Percentiles rank a stretch among this genome's conserved stretches.
Evolutionary conservation across 2,113 vertebrate genomes (phyloP).

Genomic region (Rhinogobius similis): DNA sequence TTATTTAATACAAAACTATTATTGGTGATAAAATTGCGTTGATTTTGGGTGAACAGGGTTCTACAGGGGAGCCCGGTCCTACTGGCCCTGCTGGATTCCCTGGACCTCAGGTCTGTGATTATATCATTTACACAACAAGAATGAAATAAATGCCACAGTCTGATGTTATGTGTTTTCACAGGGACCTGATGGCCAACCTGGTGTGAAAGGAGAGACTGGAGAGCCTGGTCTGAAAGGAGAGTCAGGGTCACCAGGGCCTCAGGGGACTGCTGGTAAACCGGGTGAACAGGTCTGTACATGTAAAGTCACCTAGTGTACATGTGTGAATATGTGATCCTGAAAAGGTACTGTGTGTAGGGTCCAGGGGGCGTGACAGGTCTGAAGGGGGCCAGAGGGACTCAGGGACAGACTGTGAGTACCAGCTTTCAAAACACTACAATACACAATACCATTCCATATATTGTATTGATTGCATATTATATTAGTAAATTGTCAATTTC

Average conservation of each 20-base stretch:
- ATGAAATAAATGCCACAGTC: background rate
- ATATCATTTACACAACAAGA: background rate
- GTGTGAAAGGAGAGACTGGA: conserved; percentile 93
- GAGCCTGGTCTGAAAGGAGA: conserved; percentile 93
- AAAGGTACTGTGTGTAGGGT: conserved; percentile 75
- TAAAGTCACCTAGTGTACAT: background rate
- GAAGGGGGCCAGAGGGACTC: conserved; percentile 94
- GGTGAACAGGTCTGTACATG: conserved; percentile 80
- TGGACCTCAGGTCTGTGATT: conserved; percentile 86
- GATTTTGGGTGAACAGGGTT: conserved; percentile 83
- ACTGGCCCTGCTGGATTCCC: conserved; percentile 91
- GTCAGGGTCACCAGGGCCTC: conserved; percentile 88
- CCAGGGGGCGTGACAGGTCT: conserved; percentile 88
- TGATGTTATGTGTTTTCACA: conserved; percentile 40
- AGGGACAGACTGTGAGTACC: conserved; percentile 88
- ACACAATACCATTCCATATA: background rate
- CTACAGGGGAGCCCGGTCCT: conserved; percentile 89
- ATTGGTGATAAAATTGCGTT: conserved; percentile 1
- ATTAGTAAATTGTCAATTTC: background rate
- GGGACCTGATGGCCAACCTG: conserved; percentile 94
- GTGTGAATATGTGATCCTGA: background rate
- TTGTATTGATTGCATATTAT: background rate
- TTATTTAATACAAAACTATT: background rate
- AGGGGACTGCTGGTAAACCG: conserved; percentile 87
- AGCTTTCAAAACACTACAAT: background rate